Conservation (phyloP, 2,888 invertebrate genomes). For the Patella pellucida region DNA sequence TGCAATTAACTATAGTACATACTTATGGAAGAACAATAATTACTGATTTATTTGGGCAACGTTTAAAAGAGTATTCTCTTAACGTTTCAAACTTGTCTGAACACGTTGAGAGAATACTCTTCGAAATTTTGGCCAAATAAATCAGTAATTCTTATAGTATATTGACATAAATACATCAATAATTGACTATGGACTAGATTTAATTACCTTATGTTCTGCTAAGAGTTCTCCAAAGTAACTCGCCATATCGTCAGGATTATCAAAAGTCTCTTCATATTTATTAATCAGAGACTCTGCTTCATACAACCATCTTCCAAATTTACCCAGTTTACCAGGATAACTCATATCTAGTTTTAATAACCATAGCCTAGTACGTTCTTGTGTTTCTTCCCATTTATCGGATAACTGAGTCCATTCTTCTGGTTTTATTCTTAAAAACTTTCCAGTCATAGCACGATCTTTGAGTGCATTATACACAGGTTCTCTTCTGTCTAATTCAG, state of each 20-base stretch:
- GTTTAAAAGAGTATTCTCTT: too few relatives aligned
- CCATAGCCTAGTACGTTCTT: conserved; percentile 77
- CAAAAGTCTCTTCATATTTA: conserved; percentile 74
- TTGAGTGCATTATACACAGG: conserved; percentile 83
- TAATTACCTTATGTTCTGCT: conserved; percentile 80
- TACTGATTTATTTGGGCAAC: too few relatives aligned
- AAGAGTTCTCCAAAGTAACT: conserved; percentile 55
- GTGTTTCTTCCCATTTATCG: conserved; percentile 85
- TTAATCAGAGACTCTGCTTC: conserved; percentile 76
- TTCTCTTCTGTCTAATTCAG: conserved; percentile 82
- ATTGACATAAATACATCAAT: too few relatives aligned
- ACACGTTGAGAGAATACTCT: too few relatives aligned
- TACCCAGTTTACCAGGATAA: conserved; percentile 87
- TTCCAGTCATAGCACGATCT: conserved; percentile 84
- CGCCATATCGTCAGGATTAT: conserved; percentile 78
- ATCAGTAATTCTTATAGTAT: too few relatives aligned
- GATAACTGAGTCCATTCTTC: conserved; percentile 90
- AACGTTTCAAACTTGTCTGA: too few relatives aligned
- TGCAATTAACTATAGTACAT: too few relatives aligned
- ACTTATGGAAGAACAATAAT: too few relatives aligned
- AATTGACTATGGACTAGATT: neutral
- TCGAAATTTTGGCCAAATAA: too few relatives aligned
- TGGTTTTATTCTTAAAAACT: conserved; percentile 84
- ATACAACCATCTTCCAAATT: conserved; percentile 90
- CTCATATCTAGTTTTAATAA: conserved; percentile 88